Evolutionary conservation across 2,113 vertebrate genomes (phyloP), one percentile per base, ranked within the genome.

Genomic region (Esox niger): DNA sequence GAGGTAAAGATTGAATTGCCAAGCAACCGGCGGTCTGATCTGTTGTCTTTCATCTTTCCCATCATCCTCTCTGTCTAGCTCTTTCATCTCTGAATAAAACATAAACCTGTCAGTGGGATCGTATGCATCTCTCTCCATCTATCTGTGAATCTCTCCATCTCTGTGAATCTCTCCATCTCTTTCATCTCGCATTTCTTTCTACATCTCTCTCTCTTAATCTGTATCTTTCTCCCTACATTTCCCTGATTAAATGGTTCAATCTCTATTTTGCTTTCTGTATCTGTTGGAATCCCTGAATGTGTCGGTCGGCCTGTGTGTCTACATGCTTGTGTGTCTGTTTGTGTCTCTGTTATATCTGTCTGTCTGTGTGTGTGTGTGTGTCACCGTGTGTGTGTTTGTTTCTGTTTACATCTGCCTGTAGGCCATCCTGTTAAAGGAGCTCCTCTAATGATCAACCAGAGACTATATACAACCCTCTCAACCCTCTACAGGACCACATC

Each of bases 61-160:
- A 38, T 57, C 58, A 72, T 64, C n/a, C 72, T 76, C 65, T 66
- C 52, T 60, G 27, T 6, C 38, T 43, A 15, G 11, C 38, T 43
- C 57, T 65, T 5, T 66, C 60, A 0, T n/a, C 59, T 75, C 66
- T 83, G 46, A 79, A 82, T 75, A 77, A 80, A 78, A 38, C 70
- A 80, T 66, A 35, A 79, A 63, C 31, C 55, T 23, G 66, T 20
- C 6, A 43, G 70, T 20, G 13, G 21, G 29, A 27, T 65, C 46
- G 32, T 26, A 58, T 20, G n/a, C 20, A 49, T 21, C 47, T 49
- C 15, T 49, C 20, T 49, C 6, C 7, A 21, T 30, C 31, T n/a
- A n/a, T n/a, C n/a, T n/a, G n/a, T n/a, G n/a, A n/a, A n/a, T n/a
- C n/a, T n/a, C n/a, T n/a, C n/a, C n/a, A n/a, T n/a, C n/a, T n/a